These are phyloP conservation scores for Limnodromus scolopaceus DNA, from an alignment of 2,797 vertebrate species.

Conservation along the genomic window DNA sequence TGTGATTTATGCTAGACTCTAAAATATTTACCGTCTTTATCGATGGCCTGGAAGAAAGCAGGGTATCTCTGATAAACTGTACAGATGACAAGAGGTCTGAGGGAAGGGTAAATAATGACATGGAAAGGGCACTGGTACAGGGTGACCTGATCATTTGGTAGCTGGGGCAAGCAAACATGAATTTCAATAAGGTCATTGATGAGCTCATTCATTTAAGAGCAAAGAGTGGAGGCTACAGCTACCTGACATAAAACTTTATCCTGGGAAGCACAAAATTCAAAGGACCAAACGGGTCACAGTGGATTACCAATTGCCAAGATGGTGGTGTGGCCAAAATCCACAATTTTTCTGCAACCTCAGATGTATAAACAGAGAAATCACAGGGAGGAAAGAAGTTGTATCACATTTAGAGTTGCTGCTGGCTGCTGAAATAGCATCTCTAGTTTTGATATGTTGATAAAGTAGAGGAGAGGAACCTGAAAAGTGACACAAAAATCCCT, in stretches of 20 bases:
- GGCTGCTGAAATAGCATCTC: not conserved
- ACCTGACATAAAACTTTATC: not conserved
- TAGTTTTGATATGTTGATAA: not conserved
- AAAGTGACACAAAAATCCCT: not conserved
- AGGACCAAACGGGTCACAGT: not conserved
- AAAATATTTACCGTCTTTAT: not conserved
- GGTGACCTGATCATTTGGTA: not conserved
- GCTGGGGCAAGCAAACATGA: constrained; percentile 25
- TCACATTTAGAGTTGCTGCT: not conserved
- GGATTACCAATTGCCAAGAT: not conserved
- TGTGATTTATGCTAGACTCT: not conserved
- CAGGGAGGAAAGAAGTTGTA: not conserved
- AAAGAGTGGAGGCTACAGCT: not conserved
- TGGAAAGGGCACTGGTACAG: not conserved
- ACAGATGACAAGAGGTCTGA: not conserved
- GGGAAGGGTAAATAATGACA: constrained; percentile 43
- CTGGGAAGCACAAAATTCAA: not conserved
- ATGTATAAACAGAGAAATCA: not conserved
- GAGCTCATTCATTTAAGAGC: constrained; percentile 22
- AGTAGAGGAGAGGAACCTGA: not conserved
- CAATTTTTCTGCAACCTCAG: not conserved
- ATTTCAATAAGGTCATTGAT: constrained; percentile 16
- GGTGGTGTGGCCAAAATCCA: rapidly evolving
- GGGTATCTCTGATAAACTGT: not conserved
- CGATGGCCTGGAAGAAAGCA: not conserved